Base-by-base conservation (phyloP, 1,140 invertebrate species). In the Eubasilissa regina region DNA sequence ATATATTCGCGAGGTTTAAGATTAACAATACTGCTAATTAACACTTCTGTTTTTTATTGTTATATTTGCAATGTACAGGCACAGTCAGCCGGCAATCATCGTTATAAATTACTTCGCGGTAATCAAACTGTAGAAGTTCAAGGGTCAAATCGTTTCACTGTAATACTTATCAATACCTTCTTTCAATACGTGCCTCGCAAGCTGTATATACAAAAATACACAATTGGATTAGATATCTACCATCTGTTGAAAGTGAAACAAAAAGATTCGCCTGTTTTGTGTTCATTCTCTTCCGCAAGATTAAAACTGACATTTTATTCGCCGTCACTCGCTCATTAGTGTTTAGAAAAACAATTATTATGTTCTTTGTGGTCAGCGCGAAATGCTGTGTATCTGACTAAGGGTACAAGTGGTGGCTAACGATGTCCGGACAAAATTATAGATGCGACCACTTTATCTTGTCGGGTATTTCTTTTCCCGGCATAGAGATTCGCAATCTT, bases 361-460 rank as follows among this genome's bases (percentile, higher is more conserved):
- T 21, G 11, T 3, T 15, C 15, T 58, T 58, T 58, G 55, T 15
- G 17, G 55, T 58, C 55, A 58, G 55, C 21, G 21, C 55, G 21
- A 58, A 58, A 21, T 15, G 15, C 21, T 9, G 55, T 58, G 55
- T n/a, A n/a, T 58, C 55, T 58, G 17, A 15, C 7, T 53, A 10
- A 11, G 55, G 55, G 17, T 58, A 21, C 4, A 58, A 11, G 15
- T 21, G 55, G 17, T 58, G 17, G 55, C 55, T 58, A 58, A 58
- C 15, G 55, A 58, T 58, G 55, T 15, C 55, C 15, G 55, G 55
- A 58, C 55, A 58, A 58, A 58, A 21, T 58, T 58, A 19, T 19
- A 58, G 55, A 58, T 58, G 55, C 55, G 55, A 58, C 55, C 55
- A 58, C 55, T 58, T 58, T 58, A 58, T 58, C 55, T 58, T 21